Evolutionary conservation across 2,797 vertebrate genomes (phyloP), one percentile per base, ranked within the genome.

Genomic region (Coluber constrictor): DNA sequence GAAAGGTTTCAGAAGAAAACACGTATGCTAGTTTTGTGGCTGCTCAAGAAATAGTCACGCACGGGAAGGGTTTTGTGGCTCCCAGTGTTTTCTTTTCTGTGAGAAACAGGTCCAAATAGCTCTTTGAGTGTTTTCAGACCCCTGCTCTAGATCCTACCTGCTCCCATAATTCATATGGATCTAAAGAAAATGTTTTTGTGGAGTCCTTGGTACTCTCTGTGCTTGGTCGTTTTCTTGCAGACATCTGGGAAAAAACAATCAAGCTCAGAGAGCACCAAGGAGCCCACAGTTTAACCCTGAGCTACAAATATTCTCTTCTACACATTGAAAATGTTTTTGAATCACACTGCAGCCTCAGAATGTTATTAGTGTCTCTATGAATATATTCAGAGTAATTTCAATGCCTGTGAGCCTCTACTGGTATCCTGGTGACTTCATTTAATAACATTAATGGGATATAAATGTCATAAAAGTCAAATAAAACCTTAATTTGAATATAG

Each of bases 391-490:
- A 86, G 56, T 56, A 70, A 89, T 91, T 93, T 86, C 18, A 43
- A 93, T 56, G 86, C 86, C 32, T 61, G 83, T 47, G 27, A 32
- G 55, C 51, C n/a, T 91, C 20, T 25, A n/a, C 11, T 63, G 90
- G n/a, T 25, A 93, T 70, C 90, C 86, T 91, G 56, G 55, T 88
- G 90, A 43, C 57, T 54, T 37, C 61, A 20, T 56, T 91, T 60
- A 93, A 90, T 90, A 93, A 79, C 63, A 60, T 79, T 47, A 91
- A 91, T 88, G 63, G 29, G 74, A 90, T 90, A 60, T 79, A 88
- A 47, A 74, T 90, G 55, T 61, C 86, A 91, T 88, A 88, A 88
- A 91, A 91, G 43, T 93, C 86, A 91, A 93, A 93, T 91, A 56
- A 93, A 83, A 59, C 6, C 56, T 83, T 88, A 61, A 88, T 91